Conservation (phyloP, 2,888 invertebrate genomes). For the Brenthis daphne region DNA sequence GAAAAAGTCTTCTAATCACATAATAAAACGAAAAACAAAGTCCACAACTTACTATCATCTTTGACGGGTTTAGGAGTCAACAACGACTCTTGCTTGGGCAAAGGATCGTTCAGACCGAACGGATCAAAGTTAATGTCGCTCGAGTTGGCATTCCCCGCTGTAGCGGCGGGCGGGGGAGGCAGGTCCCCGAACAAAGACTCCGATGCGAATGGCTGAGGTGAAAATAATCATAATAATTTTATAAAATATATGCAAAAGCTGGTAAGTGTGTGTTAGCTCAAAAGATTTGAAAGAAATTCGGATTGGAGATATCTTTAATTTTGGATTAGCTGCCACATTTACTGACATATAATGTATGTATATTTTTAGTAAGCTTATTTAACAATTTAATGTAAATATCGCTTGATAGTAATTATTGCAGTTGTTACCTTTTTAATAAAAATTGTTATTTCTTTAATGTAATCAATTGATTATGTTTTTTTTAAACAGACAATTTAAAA, state of each 20-base stretch:
- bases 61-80: conserved; percentile 62
- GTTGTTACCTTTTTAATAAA: too few relatives aligned
- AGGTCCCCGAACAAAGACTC: conserved; percentile 70
- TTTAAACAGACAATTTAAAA: too few relatives aligned
- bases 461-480: too few relatives aligned
- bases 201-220: conserved; percentile 55
- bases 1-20: background rate
- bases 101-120: conserved; percentile 81
- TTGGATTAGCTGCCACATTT: too few relatives aligned
- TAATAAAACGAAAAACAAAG: background rate
- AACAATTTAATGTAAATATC: too few relatives aligned
- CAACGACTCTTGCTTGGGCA: conserved; percentile 70
- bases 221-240: too few relatives aligned
- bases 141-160: conserved; percentile 46
- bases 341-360: too few relatives aligned
- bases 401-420: too few relatives aligned
- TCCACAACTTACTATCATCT: conserved; percentile 59
- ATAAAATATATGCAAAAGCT: too few relatives aligned
- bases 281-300: background rate
- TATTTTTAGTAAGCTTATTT: too few relatives aligned
- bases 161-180: conserved; percentile 57
- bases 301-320: too few relatives aligned
- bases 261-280: background rate
- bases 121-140: conserved; percentile 83
- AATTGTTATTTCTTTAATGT: too few relatives aligned